Base-by-base conservation (phyloP, 2,888 invertebrate genomes). In the Eilema sororculum region DNA sequence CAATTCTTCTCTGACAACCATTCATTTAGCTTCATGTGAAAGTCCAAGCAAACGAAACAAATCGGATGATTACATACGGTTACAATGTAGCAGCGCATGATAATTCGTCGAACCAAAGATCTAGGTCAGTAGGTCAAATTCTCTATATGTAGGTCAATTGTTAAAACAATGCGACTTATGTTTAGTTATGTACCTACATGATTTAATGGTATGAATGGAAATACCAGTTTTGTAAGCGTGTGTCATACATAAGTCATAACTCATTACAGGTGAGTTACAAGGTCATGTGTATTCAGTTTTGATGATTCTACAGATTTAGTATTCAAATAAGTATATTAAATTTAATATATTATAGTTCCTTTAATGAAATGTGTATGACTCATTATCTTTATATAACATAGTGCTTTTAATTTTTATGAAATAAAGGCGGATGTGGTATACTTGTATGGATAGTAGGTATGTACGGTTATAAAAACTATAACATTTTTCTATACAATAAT, bases 111-210 rank as follows among this genome's bases (percentile, higher is more conserved):
- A n/a, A 52, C 9, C 20, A 20, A 52, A 52, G n/a, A 52, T 52
- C 52, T 52, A 52, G 52, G 52, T n/a, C 57, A 58, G 57, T 24
- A 24, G 57, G 22, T 58, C 25, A 58, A 25, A 58, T 58, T 58
- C 4, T 58, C 57, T 22, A 24, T 25, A 25, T 13, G 57, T 58
- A 58, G 25, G 22, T 13, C 24, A 58, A 25, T 24, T 58, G 22
- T 58, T 57, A 58, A 58, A 58, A 24, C 57, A 24, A 58, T 58
- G 25, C 57, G 6, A 13, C 57, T n/a, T 58, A 58, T 58, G 16
- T 25, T 58, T 24, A 58, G 52, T n/a, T 52, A 52, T 52, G 52
- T 52, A 52, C n/a, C n/a, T n/a, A n/a, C n/a, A 52, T 52, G 52
- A n/a, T 52, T n/a, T 52, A 52, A 52, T 52, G 20, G 20, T 20